Percentiles rank a stretch among this genome's conserved stretches.
These are phyloP conservation scores for Pachypeltis micranthus DNA, from an alignment of 1,140 invertebrate genomes.

Conservation along the genomic window DNA sequence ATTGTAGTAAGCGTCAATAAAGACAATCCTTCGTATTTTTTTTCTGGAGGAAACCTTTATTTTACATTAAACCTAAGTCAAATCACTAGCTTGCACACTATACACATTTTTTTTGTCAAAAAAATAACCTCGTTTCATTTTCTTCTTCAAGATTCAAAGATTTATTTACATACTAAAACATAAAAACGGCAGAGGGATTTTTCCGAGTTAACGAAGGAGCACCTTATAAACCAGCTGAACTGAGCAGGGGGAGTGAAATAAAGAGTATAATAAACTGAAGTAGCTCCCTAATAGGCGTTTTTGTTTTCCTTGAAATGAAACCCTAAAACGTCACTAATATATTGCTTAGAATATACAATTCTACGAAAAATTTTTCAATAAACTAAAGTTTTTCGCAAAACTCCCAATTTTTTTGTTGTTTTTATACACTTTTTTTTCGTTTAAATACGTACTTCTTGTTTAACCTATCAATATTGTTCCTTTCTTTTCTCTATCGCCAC, in stretches of 20 bases:
- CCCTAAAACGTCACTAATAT: background rate
- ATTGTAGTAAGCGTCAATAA: background rate
- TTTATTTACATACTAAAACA: conserved; percentile 19
- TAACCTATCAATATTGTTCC: too few relatives aligned
- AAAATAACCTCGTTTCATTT: conserved; percentile 19
- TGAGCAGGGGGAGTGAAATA: background rate
- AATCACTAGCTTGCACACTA: conserved; percentile 22
- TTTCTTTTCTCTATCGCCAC: too few relatives aligned
- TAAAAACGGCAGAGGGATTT: conserved; percentile 1
- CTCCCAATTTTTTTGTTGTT: background rate
- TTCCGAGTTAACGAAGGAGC: conserved; percentile 10
- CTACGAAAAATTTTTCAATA: too few relatives aligned
- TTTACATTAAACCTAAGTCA: conserved; percentile 15
- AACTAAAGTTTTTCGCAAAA: background rate
- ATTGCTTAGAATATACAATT: background rate
- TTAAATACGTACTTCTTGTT: background rate
- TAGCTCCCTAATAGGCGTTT: conserved; percentile 20
- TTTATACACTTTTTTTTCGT: background rate
- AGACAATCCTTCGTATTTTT: background rate
- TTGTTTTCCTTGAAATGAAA: conserved; percentile 15
- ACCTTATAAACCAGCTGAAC: conserved; percentile 13
- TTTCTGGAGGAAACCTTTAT: background rate
- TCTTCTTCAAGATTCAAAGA: conserved; percentile 13
- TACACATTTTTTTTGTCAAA: conserved; percentile 21
- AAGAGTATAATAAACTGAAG: conserved; percentile 15